These are phyloP conservation scores for Collichthys lucidus DNA, from an alignment of 2,113 vertebrate genomes.

Conservation along the genomic window DNA sequence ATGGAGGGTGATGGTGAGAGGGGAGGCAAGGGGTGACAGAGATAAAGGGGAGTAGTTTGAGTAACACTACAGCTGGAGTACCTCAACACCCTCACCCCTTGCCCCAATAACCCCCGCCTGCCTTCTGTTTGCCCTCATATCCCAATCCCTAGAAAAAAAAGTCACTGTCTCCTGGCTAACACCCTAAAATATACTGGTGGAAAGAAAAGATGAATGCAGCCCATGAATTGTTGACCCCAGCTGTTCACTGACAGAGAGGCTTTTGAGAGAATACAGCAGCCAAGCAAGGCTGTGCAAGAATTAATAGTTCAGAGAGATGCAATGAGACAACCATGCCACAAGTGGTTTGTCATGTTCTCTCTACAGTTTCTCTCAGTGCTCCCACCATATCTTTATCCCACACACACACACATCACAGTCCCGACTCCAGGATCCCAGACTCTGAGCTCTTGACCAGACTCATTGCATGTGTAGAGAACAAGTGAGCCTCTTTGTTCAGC, in stretches of 20 bases:
- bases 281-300: constrained; percentile 38
- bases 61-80: constrained; percentile 69
- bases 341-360: constrained; percentile 75
- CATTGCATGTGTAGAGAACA: constrained; percentile 53
- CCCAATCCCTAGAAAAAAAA: constrained; percentile 20
- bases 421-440: constrained; percentile 43
- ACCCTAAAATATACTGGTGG: constrained; percentile 29
- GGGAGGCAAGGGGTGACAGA: constrained; percentile 60
- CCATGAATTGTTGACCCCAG: constrained; percentile 65
- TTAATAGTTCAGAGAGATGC: constrained; percentile 64
- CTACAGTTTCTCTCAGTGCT: constrained; percentile 54
- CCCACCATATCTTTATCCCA: constrained; percentile 46
- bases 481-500: constrained; percentile 72
- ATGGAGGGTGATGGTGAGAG: constrained; percentile 61
- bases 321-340: constrained; percentile 62
- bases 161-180: constrained; percentile 29
- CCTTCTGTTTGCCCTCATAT: constrained; percentile 51
- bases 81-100: constrained; percentile 57
- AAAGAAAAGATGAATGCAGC: constrained; percentile 58
- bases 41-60: constrained; percentile 61
- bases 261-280: constrained; percentile 38
- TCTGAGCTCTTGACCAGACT: constrained; percentile 43
- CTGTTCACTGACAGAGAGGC: constrained; percentile 49
- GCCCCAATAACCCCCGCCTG: constrained; percentile 52
- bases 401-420: constrained; percentile 49